Conservation (phyloP, 1,140 invertebrate species). For the Neelides sp. region DNA sequence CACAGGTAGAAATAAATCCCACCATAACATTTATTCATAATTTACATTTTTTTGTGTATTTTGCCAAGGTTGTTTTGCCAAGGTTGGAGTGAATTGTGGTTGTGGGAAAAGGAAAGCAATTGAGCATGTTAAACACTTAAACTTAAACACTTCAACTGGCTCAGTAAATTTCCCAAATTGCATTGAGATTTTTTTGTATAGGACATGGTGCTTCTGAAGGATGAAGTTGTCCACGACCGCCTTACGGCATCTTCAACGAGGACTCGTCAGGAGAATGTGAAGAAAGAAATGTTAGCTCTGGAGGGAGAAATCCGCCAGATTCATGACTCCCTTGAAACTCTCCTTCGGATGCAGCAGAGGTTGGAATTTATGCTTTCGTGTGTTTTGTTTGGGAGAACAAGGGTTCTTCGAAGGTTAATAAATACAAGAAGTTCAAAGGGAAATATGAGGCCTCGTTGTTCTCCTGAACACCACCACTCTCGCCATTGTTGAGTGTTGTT, state of each 20-base stretch:
- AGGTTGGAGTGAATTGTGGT: no score
- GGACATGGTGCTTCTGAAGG: conserved; percentile 44
- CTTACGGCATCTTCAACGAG: conserved; percentile 58
- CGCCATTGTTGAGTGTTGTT: no score
- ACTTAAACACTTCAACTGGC: neutral
- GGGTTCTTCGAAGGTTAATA: neutral
- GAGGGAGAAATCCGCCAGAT: conserved; percentile 73
- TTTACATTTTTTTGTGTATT: no score
- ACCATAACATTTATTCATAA: no score
- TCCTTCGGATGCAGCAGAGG: conserved; percentile 73
- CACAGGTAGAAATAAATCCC: no score
- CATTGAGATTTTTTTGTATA: conserved; percentile 9
- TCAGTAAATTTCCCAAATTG: conserved; percentile 9
- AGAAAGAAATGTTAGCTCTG: conserved; percentile 65
- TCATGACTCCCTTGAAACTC: conserved; percentile 68
- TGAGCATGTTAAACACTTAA: no score
- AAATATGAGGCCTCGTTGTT: neutral
- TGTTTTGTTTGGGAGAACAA: neutral
- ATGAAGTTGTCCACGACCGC: conserved; percentile 69
- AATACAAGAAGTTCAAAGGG: no score
- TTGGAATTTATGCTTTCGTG: conserved; percentile 33
- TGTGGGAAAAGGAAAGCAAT: no score
- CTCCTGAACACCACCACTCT: conserved; percentile 5
- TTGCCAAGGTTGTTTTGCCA: no score
- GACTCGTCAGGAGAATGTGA: conserved; percentile 43